Evolutionary conservation across 2,797 vertebrate species (phyloP), one percentile per base, ranked within the genome.

Genomic region (Sibirionetta formosa): DNA sequence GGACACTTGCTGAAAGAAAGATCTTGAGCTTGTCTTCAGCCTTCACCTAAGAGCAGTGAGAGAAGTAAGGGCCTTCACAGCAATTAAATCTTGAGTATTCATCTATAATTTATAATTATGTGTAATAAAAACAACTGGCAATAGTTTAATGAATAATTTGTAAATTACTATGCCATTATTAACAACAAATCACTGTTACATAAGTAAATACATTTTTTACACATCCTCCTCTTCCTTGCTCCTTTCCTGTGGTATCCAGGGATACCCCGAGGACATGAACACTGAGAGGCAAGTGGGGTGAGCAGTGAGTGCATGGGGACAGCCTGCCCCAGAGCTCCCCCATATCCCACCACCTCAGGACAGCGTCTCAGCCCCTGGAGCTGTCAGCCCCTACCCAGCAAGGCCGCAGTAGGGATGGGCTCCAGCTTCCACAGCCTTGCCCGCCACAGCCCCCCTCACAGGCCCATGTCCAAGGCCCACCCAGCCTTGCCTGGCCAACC

Each of bases 291-390:
- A 57, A 61, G 50, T 1, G 0, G 23, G 9, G 14, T 42, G 60
- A 36, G 48, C 0, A 0, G 8, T 42, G 14, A 14, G 18, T 0
- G 1, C 17, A 6, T 9, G 1, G 48, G 11, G 8, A 16, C 0
- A 0, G 14, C 19, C 14, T 70, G 58, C n/a, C 23, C 35, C 10
- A 19, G 42, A 15, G 4, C 7, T 27, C 31, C 19, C 20, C 35
- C 1, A 16, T 12, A 24, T 38, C 19, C 31, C 7, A 5, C 3
- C 31, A 24, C 16, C 22, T 22, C 44, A 36, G 42, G 26, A 13
- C 33, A 23, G 26, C 14, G 5, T 1, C 0, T 31, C 66, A 73
- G 29, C 24, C 7, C 27, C 12, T 0, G 1, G 15, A 23, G 15
- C 27, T 5, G 3, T 11, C 70, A 61, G 40, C 2, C 9, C 23